Evolutionary conservation across 2,888 invertebrate species (phyloP), one percentile per base, ranked within the genome.

Genomic region (Hypomecis atomaria): DNA sequence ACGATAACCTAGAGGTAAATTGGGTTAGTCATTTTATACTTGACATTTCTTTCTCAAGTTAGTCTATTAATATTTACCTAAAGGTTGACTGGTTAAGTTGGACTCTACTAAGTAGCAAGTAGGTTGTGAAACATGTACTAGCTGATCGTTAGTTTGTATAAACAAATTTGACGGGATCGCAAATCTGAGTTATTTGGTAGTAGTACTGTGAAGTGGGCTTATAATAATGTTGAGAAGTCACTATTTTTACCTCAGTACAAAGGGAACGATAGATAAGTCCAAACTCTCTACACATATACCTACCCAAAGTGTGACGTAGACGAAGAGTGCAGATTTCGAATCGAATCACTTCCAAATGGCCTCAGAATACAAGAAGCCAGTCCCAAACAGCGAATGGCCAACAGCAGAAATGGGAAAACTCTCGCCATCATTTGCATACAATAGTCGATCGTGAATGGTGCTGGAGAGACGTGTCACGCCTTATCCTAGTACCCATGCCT

Each of bases 381-480:
- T 40, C 36, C 38, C 59, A 40, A 61, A 65, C 53, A 53, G 49
- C 40, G 43, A 59, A 57, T 44, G 37, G 33, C n/a, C 13, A 38
- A 61, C 65, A 45, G 45, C 43, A 58, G 70, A 65, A 73, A 66
- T 71, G 68, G 42, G 83, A 83, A 87, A 88, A 88, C 84, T 84
- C 83, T 81, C 77, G 76, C 66, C 80, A 71, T 83, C 77, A 87
- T 90, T 91, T 88, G 86, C 90, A 90, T 90, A 90, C 89, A 91
- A 89, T 90, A 86, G 86, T 86, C 88, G 85, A 85, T 82, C 84
- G 83, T 79, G 84, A 83, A 83, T 78, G 79, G 80, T 78, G 73
- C 70, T 71, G 68, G 76, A 7, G 70, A 78, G 74, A 84, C 83
- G 84, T 72, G 77, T 73, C 49, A 74, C 67, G 71, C 75, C 44